Evolutionary conservation across 2,797 vertebrate species (phyloP).

Genomic region (Alauda arvensis): DNA sequence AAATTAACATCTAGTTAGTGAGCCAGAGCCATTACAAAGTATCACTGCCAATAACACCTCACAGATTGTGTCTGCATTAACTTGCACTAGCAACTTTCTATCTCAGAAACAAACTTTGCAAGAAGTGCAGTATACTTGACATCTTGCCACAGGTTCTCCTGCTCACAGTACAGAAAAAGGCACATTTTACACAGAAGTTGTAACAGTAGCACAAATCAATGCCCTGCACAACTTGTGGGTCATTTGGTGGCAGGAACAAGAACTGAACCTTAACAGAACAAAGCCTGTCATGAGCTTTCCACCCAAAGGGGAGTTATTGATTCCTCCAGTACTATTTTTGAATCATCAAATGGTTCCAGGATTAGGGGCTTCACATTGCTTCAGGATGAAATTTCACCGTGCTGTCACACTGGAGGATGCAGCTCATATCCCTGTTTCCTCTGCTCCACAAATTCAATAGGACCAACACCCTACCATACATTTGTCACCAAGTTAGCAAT

Average conservation of each 20-base stretch:
- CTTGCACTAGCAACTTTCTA: neutral
- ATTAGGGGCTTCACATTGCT: constrained; percentile 8
- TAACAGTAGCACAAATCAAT: constrained; percentile 37
- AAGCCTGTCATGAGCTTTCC: neutral
- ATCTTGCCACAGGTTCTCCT: neutral
- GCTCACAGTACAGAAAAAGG: neutral
- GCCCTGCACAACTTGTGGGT: neutral
- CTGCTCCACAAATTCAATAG: neutral
- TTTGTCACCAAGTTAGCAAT: neutral
- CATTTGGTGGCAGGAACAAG: neutral
- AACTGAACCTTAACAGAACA: neutral
- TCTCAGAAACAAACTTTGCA: neutral
- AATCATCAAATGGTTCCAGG: neutral
- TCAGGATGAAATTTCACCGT: constrained; percentile 33
- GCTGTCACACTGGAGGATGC: constrained; percentile 18
- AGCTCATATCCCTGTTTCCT: neutral
- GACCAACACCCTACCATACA: neutral
- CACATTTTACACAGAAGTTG: neutral
- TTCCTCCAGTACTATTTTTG: constrained; percentile 34
- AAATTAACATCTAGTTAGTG: constrained; percentile 19
- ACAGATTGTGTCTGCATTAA: neutral
- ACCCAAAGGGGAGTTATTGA: constrained; percentile 15
- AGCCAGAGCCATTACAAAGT: neutral
- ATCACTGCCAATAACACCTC: constrained; percentile 33
- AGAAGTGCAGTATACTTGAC: neutral